A percentile compares a stretch with the other conserved stretches of the same genome.
Conservation (phyloP, 2,888 invertebrate species). For the Andrena fulva region DNA sequence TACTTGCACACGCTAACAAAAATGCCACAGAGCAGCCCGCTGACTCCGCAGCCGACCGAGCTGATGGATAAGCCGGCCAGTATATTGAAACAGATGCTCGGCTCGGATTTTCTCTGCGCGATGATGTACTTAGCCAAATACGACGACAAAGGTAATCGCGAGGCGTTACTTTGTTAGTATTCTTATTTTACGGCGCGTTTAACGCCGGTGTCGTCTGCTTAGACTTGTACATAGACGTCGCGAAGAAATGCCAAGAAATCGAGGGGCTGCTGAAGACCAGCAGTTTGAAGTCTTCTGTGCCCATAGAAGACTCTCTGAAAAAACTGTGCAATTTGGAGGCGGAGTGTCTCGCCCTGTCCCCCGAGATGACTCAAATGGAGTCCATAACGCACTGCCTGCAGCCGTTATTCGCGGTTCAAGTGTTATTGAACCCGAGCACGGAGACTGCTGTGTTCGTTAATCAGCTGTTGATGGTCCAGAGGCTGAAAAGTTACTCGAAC, state of each 20-base stretch:
- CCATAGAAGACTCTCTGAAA: slow-evolving; percentile 87
- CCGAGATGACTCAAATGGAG: slow-evolving; percentile 86
- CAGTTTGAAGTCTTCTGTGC: slow-evolving; percentile 86
- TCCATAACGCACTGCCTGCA: slow-evolving; percentile 91
- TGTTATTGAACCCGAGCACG: slow-evolving; percentile 93
- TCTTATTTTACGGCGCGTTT: background rate
- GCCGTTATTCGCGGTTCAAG: slow-evolving; percentile 93
- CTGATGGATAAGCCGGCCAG: slow-evolving; percentile 90
- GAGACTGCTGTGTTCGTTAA: slow-evolving; percentile 93
- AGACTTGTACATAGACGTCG: slow-evolving; percentile 88
- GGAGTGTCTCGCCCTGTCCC: slow-evolving; percentile 86
- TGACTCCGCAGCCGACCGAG: slow-evolving; percentile 86
- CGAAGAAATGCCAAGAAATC: slow-evolving; percentile 92
- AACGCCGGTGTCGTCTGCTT: slow-evolving; percentile 60
- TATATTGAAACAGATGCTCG: slow-evolving; percentile 89
- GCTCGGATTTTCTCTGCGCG: slow-evolving; percentile 91
- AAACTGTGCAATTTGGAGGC: slow-evolving; percentile 88
- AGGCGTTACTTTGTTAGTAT: background rate
- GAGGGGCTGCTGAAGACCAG: slow-evolving; percentile 87
- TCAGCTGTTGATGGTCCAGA: slow-evolving; percentile 93
- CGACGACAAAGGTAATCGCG: slow-evolving; percentile 90
- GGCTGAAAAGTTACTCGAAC: slow-evolving; percentile 93
- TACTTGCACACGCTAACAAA: slow-evolving; percentile 86
- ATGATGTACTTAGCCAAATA: slow-evolving; percentile 94
- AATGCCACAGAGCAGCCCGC: slow-evolving; percentile 77